Conservation (phyloP, 2,888 invertebrate species). For the Chrysolina americana region DNA sequence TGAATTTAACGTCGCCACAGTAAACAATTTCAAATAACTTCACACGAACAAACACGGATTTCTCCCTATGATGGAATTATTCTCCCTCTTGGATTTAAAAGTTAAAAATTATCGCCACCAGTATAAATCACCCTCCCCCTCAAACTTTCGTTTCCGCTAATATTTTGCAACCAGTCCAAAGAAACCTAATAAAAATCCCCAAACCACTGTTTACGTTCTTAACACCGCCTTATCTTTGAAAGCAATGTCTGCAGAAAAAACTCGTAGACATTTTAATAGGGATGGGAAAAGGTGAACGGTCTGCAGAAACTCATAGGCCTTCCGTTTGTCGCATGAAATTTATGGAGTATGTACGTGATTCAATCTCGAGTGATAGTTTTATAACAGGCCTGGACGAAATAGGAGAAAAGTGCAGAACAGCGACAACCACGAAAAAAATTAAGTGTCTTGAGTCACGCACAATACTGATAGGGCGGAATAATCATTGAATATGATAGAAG, state of each 20-base stretch:
- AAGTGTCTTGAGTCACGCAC: neutral
- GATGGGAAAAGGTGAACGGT: slow-evolving; percentile 13
- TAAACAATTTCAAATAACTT: no score
- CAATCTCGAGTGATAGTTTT: slow-evolving; percentile 12
- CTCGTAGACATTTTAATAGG: neutral
- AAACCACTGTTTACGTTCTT: neutral
- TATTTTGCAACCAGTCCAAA: neutral
- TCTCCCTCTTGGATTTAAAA: no score
- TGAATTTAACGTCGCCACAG: no score
- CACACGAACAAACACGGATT: no score
- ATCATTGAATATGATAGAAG: neutral
- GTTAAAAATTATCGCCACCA: no score
- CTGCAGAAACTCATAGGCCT: slow-evolving; percentile 6
- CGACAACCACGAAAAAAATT: neutral
- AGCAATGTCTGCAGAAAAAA: neutral
- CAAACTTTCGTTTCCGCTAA: no score
- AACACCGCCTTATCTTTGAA: neutral
- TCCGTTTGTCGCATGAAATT: neutral
- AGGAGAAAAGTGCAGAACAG: slow-evolving; percentile 1
- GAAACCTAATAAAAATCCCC: neutral
- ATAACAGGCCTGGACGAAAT: neutral
- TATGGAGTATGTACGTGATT: slow-evolving; percentile 15
- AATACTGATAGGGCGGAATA: neutral
- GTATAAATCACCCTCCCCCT: no score
- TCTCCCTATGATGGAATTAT: no score